A percentile compares a stretch with the other conserved stretches of the same genome.
Conservation (phyloP, 2,113 vertebrate species). For the Cinclus cinclus region DNA sequence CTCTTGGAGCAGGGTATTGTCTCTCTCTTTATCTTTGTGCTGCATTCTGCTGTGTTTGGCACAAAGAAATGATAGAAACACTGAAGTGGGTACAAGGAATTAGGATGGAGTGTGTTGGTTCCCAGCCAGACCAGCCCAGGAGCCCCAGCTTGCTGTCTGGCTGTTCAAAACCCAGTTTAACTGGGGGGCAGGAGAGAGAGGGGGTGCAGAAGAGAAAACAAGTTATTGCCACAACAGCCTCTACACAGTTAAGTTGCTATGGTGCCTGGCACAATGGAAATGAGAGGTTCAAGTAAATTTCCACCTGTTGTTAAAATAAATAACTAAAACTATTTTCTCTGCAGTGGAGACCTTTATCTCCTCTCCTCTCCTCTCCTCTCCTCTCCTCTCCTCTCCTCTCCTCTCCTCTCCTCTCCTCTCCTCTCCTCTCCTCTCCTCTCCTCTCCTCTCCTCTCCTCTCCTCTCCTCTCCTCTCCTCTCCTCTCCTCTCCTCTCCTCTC, state of each 20-base stretch:
- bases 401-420: no score
- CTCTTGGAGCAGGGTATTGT: background rate
- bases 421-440: no score
- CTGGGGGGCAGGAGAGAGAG: background rate
- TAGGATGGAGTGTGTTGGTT: background rate
- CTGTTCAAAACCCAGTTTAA: background rate
- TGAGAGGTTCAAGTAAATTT: background rate
- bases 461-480: no score
- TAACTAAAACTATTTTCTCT: background rate
- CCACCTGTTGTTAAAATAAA: background rate
- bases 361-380: background rate
- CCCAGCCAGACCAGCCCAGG: background rate
- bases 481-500: no score
- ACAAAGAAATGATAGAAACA: background rate
- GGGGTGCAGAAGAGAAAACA: background rate
- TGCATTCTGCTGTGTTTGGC: constrained; percentile 37
- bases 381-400: no score
- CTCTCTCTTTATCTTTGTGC: constrained; percentile 33
- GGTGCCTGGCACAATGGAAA: background rate
- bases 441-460: no score
- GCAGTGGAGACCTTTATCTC: background rate
- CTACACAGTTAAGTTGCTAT: background rate
- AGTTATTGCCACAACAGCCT: background rate
- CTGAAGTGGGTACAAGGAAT: background rate
- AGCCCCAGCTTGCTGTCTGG: background rate